These are phyloP conservation scores for Microtus richardsoni DNA, from an alignment of 2,113 vertebrate species.

Conservation along the genomic window DNA sequence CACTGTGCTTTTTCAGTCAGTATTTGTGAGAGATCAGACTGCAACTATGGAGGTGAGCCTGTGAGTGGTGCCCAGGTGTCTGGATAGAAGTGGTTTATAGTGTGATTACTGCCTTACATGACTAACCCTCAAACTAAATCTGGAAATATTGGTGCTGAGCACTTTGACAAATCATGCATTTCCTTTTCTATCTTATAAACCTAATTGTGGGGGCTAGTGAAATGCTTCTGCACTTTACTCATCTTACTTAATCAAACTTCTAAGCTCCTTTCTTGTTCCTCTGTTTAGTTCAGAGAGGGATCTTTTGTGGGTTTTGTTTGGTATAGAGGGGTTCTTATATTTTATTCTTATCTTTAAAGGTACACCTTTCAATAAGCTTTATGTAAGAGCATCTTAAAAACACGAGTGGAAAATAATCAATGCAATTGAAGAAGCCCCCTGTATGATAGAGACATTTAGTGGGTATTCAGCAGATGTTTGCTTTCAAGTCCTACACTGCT, in stretches of 20 bases:
- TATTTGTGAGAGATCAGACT: background rate
- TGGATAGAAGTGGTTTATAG: background rate
- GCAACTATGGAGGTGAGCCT: background rate
- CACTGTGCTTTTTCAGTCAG: slow-evolving; percentile 9
- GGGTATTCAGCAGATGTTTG: background rate
- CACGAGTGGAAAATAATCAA: background rate
- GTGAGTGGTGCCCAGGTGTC: background rate
- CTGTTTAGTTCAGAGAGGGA: background rate
- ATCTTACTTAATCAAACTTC: slow-evolving; percentile 64
- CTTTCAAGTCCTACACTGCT: background rate
- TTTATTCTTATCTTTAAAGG: slow-evolving; percentile 20
- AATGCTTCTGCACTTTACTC: background rate
- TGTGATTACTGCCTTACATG: background rate
- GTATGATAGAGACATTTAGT: background rate
- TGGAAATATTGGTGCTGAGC: background rate
- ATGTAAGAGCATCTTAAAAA: slow-evolving; percentile 7
- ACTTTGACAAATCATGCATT: slow-evolving; percentile 28
- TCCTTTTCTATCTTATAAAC: background rate
- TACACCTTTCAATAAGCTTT: background rate
- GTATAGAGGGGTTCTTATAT: background rate
- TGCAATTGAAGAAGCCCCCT: background rate
- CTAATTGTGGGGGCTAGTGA: background rate
- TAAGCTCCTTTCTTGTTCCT: slow-evolving; percentile 12
- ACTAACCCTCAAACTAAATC: background rate
- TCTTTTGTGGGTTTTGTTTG: slow-evolving; percentile 9